Evolutionary conservation across 2,888 invertebrate species (phyloP).

Genomic region (Rapana venosa): DNA sequence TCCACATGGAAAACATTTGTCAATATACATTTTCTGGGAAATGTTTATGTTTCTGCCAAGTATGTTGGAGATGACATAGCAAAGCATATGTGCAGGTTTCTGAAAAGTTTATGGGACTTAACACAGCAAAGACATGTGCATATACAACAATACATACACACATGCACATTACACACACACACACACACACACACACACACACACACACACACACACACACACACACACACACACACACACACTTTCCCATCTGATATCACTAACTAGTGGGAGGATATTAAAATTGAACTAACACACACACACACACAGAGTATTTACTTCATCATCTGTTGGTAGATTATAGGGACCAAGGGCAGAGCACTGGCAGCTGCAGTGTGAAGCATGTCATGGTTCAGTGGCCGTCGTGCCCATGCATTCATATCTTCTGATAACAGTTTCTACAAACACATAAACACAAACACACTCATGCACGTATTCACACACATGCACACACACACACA

Average conservation of each 20-base stretch:
- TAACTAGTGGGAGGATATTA: too few species aligned
- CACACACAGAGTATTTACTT: conserved; percentile 41
- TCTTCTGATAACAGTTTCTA: conserved; percentile 60
- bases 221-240: background rate
- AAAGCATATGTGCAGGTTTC: too few species aligned
- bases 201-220: conserved; percentile 6
- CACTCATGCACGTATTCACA: background rate
- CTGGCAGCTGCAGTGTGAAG: conserved; percentile 56
- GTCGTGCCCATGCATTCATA: conserved; percentile 60
- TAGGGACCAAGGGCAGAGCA: conserved; percentile 57
- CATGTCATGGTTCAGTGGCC: conserved; percentile 60
- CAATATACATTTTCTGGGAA: too few species aligned
- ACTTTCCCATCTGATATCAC: too few species aligned
- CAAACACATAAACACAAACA: background rate
- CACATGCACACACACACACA: background rate
- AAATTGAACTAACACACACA: too few species aligned
- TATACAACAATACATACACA: background rate
- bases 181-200: background rate
- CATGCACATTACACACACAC: background rate
- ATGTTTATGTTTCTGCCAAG: too few species aligned
- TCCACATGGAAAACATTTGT: too few species aligned
- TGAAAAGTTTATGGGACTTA: too few species aligned
- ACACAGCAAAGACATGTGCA: background rate
- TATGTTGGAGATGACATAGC: too few species aligned
- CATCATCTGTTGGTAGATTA: conserved; percentile 51